Base-by-base conservation (phyloP, 2,797 vertebrate species). In the Sylvilagus floridanus region DNA sequence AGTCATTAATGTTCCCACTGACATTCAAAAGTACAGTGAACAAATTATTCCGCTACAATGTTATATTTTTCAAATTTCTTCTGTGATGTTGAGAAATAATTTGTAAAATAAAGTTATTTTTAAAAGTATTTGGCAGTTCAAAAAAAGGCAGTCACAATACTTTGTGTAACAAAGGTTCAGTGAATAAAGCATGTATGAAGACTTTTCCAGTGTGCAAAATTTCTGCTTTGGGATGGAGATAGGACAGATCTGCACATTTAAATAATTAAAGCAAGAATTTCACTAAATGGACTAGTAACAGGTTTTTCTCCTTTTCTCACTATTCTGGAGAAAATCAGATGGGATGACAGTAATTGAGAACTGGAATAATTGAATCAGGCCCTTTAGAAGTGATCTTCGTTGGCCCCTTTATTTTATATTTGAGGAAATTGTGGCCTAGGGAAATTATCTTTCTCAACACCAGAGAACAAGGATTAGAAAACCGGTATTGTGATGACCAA, bases 21-120 rank as follows among this genome's bases (percentile, higher is more conserved):
- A 83, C 50, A 82, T 65, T 93, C 62, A 82, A 68, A 76, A 30
- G n/a, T 63, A 66, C 7, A 81, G n/a, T 73, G 69, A 30, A 13
- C 21, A 83, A 72, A 54, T 28, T 62, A 54, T 72, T 85, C 83
- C 42, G 52, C 72, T 79, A 26, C 28, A 47, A 19, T 52, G 62
- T 73, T 85, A 83, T 84, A 89, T 63, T 85, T 72, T 75, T 35
- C 32, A 69, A 35, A 42, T 71, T 91, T 79, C 19, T 68, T 87
- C 22, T 96, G 71, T 94, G 52, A 73, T 91, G 24, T 42, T 78
- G 16, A 84, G 73, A 95, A 94, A 68, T 86, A 11, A 63, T 66
- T 57, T 76, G 30, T 75, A 72, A 47, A 92, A 71, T 54, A 73
- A 65, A 82, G 47, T 66, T 78, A 76, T 62, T 76, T 69, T 73